A percentile compares a stretch with the other conserved stretches of the same genome.
Evolutionary conservation across 2,797 vertebrate genomes (phyloP).

Genomic region (Pantherophis vulpinus): DNA sequence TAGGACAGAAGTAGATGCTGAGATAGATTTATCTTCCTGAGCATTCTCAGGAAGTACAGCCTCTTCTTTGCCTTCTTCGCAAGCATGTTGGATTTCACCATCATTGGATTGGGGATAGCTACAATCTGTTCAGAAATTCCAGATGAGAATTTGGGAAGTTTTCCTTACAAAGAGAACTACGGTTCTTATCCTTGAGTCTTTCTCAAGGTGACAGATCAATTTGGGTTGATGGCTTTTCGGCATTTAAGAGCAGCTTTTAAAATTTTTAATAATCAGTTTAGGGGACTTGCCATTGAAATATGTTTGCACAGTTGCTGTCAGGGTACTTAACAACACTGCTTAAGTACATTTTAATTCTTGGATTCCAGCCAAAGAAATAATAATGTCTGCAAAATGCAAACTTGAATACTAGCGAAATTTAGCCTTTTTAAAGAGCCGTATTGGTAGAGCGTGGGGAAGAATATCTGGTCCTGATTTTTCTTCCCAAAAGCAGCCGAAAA

Average conservation of each 20-base stretch:
- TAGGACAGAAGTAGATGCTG: too few relatives aligned
- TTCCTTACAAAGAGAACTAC: neutral
- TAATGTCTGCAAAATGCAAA: neutral
- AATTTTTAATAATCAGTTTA: neutral
- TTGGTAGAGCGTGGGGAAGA: neutral
- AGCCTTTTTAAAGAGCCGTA: neutral
- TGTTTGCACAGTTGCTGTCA: neutral
- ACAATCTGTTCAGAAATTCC: neutral
- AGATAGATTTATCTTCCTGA: too few relatives aligned
- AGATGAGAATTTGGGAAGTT: neutral
- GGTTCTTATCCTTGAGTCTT: neutral
- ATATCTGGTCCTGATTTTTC: too few relatives aligned
- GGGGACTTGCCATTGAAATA: neutral
- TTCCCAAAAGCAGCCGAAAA: neutral
- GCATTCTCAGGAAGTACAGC: too few relatives aligned
- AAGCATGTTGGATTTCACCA: too few relatives aligned
- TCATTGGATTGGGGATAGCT: too few relatives aligned
- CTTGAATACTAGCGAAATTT: neutral
- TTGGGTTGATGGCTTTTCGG: neutral
- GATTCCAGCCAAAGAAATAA: neutral
- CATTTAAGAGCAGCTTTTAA: neutral
- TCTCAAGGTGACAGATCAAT: neutral
- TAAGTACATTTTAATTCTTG: constrained; percentile 12
- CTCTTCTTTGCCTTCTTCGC: too few relatives aligned
- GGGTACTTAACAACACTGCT: neutral